Conservation (phyloP, 2,797 vertebrate genomes). For the Squalus acanthias region DNA sequence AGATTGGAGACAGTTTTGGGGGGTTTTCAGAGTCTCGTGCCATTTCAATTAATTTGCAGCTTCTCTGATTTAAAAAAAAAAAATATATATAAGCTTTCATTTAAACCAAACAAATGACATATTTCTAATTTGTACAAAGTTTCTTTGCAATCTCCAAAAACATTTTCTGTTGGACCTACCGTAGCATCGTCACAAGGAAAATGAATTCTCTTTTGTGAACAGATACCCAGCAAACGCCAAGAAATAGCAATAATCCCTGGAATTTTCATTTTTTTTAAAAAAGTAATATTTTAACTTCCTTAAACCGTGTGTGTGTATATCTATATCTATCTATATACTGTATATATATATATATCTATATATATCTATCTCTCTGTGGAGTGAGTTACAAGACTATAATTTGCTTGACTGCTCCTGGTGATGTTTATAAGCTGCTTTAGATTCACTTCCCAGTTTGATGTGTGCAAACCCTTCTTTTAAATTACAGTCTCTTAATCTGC, state of each 20-base stretch:
- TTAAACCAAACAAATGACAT: neutral
- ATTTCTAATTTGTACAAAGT: neutral
- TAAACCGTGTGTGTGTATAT: neutral
- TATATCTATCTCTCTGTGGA: neutral
- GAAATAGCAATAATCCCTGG: neutral
- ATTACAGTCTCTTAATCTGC: neutral
- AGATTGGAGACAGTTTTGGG: neutral
- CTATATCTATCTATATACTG: neutral
- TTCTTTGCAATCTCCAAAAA: neutral
- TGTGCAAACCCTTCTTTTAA: constrained; percentile 5
- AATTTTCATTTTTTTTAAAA: neutral
- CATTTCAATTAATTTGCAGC: neutral
- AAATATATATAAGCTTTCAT: neutral
- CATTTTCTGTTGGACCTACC: neutral
- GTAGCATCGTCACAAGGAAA: neutral
- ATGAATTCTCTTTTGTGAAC: neutral
- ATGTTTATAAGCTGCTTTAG: neutral
- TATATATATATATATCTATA: too few relatives aligned
- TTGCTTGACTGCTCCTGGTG: neutral
- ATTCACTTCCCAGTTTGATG: constrained; percentile 12
- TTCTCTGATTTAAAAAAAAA: neutral
- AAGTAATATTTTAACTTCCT: neutral
- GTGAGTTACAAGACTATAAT: constrained; percentile 15
- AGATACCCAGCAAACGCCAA: neutral
- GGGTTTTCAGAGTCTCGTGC: neutral